These are phyloP conservation scores for Rhagonycha lutea DNA, from an alignment of 2,888 invertebrate genomes.

Conservation along the genomic window DNA sequence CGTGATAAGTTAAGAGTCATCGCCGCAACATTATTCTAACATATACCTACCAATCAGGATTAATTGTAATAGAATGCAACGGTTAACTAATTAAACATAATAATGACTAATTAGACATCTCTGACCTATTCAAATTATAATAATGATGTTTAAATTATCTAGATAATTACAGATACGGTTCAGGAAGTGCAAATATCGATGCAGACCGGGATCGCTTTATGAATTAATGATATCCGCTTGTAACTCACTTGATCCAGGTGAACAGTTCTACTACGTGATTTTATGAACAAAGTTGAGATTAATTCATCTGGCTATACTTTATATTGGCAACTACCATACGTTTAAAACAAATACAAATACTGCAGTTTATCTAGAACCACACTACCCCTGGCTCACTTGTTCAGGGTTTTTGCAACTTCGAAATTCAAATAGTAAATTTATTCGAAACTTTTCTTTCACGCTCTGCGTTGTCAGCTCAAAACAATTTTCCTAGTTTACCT, in stretches of 20 bases:
- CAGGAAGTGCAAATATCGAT: conserved; percentile 27
- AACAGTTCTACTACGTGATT: conserved; percentile 25
- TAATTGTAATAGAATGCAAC: conserved; percentile 34
- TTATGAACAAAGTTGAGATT: conserved; percentile 19
- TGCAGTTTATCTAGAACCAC: neutral
- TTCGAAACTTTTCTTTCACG: neutral
- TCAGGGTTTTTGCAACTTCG: neutral
- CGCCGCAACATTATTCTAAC: neutral
- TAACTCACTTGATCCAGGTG: conserved; percentile 31
- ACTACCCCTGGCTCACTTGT: neutral
- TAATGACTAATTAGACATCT: conserved; percentile 32
- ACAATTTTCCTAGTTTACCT: neutral
- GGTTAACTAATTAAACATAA: conserved; percentile 38
- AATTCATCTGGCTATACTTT: conserved; percentile 18
- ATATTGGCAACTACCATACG: conserved; percentile 15
- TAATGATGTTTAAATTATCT: conserved; percentile 36
- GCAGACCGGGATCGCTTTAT: conserved; percentile 19
- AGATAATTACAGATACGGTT: conserved; percentile 30
- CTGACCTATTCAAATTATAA: conserved; percentile 24
- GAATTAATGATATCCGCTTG: conserved; percentile 34
- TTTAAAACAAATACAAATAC: neutral
- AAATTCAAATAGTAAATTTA: neutral
- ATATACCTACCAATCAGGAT: conserved; percentile 29
- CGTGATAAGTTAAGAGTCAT: neutral
- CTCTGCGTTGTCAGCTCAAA: neutral